phyloP scores from a whole-genome alignment of 1,140 invertebrate genomes.

The Geopemphigus sp. region DNA sequence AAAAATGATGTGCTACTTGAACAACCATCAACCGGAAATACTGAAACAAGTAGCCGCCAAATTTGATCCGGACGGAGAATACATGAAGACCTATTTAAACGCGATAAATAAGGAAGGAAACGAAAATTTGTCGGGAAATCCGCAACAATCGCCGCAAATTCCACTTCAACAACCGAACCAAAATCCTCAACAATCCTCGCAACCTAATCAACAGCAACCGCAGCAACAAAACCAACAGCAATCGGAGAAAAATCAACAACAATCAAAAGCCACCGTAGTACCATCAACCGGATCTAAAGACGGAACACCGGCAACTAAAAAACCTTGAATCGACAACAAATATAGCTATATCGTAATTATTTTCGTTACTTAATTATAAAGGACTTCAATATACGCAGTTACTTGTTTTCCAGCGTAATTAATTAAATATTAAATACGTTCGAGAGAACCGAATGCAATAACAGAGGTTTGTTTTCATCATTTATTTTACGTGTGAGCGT shows the following conservation, averaged over 20 bases:
- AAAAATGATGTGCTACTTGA: slow-evolving; percentile 54
- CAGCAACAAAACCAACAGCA: background rate
- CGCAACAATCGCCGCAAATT: background rate
- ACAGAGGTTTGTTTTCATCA: background rate
- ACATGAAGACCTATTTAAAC: slow-evolving; percentile 51
- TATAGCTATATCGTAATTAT: background rate
- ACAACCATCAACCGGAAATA: slow-evolving; percentile 56
- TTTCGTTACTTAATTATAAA: background rate
- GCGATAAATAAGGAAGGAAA: background rate
- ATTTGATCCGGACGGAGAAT: slow-evolving; percentile 57
- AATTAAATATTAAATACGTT: background rate
- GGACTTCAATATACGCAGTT: background rate
- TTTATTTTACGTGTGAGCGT: background rate
- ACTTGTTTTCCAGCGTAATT: background rate
- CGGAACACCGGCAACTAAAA: background rate
- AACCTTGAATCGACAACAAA: background rate
- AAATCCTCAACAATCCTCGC: background rate
- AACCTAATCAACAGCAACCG: background rate
- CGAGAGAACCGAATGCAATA: background rate
- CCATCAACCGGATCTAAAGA: background rate
- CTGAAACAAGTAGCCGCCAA: slow-evolving; percentile 57
- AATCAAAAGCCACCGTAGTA: background rate
- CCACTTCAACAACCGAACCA: background rate
- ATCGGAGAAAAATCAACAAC: background rate
- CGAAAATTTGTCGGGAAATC: background rate